These are phyloP conservation scores for Rousettus madagascariensis DNA, from an alignment of 2,797 vertebrate genomes.

Conservation along the genomic window DNA sequence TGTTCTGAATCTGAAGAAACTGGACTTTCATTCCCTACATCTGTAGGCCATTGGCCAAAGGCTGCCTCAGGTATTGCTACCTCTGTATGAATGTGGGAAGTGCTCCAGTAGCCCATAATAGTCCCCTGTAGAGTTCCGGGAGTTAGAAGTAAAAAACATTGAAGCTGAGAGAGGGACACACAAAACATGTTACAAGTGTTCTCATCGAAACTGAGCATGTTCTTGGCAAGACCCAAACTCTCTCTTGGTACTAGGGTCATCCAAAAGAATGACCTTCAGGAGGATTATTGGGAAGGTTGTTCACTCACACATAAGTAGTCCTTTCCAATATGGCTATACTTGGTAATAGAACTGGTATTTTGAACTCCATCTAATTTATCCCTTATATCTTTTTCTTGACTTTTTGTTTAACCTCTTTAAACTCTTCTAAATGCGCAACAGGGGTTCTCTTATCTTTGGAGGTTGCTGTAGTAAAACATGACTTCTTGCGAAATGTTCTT, in stretches of 20 bases:
- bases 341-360: background rate
- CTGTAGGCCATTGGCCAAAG: background rate
- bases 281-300: background rate
- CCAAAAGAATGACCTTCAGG: background rate
- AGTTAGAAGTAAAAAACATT: background rate
- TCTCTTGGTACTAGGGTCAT: background rate
- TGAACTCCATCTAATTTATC: background rate
- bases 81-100: background rate
- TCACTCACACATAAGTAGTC: background rate
- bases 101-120: background rate
- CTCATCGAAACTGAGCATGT: background rate
- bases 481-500: constrained; percentile 15
- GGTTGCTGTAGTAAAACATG: background rate
- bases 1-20: background rate
- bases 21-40: background rate
- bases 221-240: background rate
- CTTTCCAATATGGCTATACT: background rate
- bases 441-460: background rate
- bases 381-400: background rate
- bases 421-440: background rate
- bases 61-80: background rate
- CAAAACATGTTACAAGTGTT: background rate
- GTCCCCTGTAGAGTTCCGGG: background rate
- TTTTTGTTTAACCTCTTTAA: background rate
- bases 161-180: background rate